A percentile compares a stretch with the other conserved stretches of the same genome.
phyloP scores from a whole-genome alignment of 2,888 invertebrate species.

The Tetramorium bicarinatum region DNA sequence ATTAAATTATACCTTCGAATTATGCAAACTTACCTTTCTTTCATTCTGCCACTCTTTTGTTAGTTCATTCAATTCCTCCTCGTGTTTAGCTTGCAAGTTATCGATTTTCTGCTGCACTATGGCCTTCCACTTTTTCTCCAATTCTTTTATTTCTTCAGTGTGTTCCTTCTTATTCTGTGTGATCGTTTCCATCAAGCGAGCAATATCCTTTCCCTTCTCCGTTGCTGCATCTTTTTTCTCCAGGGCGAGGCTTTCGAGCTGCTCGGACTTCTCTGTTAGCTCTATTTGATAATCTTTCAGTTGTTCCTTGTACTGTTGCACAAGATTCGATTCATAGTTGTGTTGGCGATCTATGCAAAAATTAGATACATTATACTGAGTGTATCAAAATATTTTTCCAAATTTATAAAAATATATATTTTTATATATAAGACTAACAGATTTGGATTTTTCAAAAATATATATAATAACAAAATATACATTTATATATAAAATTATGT shows the following conservation, averaged over 20 bases:
- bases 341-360: slow-evolving; percentile 81
- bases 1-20: not conserved
- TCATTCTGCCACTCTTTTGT: slow-evolving; percentile 85
- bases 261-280: slow-evolving; percentile 82
- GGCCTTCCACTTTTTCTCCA: slow-evolving; percentile 83
- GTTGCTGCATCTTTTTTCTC: slow-evolving; percentile 76
- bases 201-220: slow-evolving; percentile 78
- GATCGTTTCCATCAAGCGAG: slow-evolving; percentile 75
- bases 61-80: slow-evolving; percentile 81
- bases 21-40: slow-evolving; percentile 80
- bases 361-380: not conserved
- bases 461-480: too few species aligned
- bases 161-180: slow-evolving; percentile 79
- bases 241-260: slow-evolving; percentile 81
- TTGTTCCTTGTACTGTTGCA: slow-evolving; percentile 84
- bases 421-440: too few species aligned
- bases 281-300: slow-evolving; percentile 83
- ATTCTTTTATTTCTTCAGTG: slow-evolving; percentile 80
- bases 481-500: not conserved
- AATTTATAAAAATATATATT: too few species aligned
- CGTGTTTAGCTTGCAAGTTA: slow-evolving; percentile 80
- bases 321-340: slow-evolving; percentile 82
- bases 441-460: too few species aligned
- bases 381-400: not conserved
- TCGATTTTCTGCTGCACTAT: slow-evolving; percentile 79